phyloP scores from a whole-genome alignment of 1,140 invertebrate genomes.

The Heliothis virescens region DNA sequence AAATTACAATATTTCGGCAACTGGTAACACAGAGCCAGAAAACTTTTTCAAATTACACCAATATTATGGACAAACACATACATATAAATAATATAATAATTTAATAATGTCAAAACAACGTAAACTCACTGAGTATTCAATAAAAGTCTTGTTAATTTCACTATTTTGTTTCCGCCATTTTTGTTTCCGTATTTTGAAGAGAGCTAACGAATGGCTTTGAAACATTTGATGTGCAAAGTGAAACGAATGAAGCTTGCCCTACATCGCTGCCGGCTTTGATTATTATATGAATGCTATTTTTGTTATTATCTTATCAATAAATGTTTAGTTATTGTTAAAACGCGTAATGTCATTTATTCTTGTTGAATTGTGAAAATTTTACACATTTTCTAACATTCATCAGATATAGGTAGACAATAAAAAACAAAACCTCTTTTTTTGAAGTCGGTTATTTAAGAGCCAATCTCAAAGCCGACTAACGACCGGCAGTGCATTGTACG shows the following conservation, averaged over 20 bases:
- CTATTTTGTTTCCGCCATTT: not conserved
- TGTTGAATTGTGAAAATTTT: not conserved
- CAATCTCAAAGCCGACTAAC: constrained; percentile 29
- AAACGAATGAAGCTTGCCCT: constrained; percentile 52
- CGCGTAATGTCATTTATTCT: not conserved
- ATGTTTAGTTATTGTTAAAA: not conserved
- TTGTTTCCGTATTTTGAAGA: constrained; percentile 9
- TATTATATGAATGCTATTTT: constrained; percentile 2
- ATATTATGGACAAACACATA: not conserved
- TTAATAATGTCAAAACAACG: not conserved
- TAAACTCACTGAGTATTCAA: constrained; percentile 59
- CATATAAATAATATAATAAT: constrained; percentile 1
- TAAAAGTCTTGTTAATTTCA: constrained; percentile 55
- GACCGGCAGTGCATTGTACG: constrained; percentile 17
- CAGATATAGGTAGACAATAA: too few relatives aligned
- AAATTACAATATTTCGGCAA: too few relatives aligned
- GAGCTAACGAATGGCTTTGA: constrained; percentile 28
- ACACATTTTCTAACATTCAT: too few relatives aligned
- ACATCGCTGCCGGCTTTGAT: constrained; percentile 28
- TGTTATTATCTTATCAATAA: constrained; percentile 6
- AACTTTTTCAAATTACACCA: not conserved
- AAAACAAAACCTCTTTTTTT: too few relatives aligned
- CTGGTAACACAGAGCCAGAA: not conserved
- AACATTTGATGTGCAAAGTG: constrained; percentile 48
- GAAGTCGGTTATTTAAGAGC: not conserved